phyloP scores from a whole-genome alignment of 35 echinoderm and acorn worm genomes.

The Amphiura filiformis region DNA sequence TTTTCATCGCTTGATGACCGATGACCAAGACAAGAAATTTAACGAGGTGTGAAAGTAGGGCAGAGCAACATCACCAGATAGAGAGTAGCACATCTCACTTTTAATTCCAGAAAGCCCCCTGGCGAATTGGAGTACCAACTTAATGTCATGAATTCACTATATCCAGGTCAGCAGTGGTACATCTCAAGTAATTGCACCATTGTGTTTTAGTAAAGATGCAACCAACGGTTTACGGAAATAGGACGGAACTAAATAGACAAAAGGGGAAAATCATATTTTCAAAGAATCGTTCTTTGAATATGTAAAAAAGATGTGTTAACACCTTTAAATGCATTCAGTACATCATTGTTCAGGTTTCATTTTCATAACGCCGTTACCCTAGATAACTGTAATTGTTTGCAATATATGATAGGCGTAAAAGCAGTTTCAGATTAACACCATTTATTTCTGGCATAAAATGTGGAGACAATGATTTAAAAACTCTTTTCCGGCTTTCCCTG shows the following conservation, averaged over 20 bases:
- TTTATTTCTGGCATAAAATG: too few species aligned
- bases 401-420: too few species aligned
- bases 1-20: not conserved
- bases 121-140: not conserved
- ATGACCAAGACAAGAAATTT: not conserved
- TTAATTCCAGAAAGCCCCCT: not conserved
- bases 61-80: not conserved
- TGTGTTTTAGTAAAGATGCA: not conserved
- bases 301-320: not conserved
- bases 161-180: not conserved
- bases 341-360: not conserved
- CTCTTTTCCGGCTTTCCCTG: too few species aligned
- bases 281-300: not conserved
- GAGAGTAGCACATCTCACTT: not conserved
- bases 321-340: not conserved
- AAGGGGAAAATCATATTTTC: too few species aligned
- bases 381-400: too few species aligned
- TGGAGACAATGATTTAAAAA: too few species aligned
- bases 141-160: not conserved
- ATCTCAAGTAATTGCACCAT: not conserved
- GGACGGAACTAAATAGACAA: not conserved
- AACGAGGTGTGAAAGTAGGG: slow-evolving; percentile 3
- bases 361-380: too few species aligned
- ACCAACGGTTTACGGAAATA: not conserved
- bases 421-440: too few species aligned